Percentiles rank a stretch among this genome's conserved stretches.
phyloP scores from a whole-genome alignment of 2,888 invertebrate genomes.

The Leucoma salicis region DNA sequence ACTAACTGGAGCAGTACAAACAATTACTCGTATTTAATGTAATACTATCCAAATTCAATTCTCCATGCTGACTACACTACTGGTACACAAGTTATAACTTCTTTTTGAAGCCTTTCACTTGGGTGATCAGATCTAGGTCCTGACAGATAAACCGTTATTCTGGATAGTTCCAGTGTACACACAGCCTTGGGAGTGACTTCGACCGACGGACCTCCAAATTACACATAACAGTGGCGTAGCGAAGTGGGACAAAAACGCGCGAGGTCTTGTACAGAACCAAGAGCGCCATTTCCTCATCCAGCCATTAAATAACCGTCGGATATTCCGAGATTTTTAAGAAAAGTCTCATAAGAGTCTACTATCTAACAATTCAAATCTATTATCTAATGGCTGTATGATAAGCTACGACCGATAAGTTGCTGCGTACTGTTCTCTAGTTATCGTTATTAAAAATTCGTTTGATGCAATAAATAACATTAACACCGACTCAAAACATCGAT shows the following conservation, averaged over 20 bases:
- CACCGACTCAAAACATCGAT: conserved; percentile 7
- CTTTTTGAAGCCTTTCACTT: conserved; percentile 30
- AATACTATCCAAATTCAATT: conserved; percentile 20
- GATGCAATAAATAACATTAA: conserved; percentile 12
- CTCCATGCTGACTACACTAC: not conserved
- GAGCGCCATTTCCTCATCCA: conserved; percentile 54
- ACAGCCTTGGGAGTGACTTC: conserved; percentile 60
- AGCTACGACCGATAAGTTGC: conserved; percentile 33
- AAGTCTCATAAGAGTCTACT: conserved; percentile 13
- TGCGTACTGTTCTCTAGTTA: conserved; percentile 35
- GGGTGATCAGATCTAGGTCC: conserved; percentile 22
- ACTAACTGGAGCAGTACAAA: conserved; percentile 17
- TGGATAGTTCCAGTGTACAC: conserved; percentile 34
- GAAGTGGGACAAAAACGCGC: conserved; percentile 62
- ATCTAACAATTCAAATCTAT: conserved; percentile 18
- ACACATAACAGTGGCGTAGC: conserved; percentile 78
- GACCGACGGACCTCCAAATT: conserved; percentile 80
- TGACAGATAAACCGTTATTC: conserved; percentile 14
- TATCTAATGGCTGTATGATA: conserved; percentile 42
- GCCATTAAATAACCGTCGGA: conserved; percentile 37
- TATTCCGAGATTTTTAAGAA: not conserved
- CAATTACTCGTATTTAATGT: conserved; percentile 13
- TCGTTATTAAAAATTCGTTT: conserved; percentile 14
- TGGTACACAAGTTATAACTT: conserved; percentile 7
- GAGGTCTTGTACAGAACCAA: conserved; percentile 50